These are phyloP conservation scores for Branchinecta sandiegonensis DNA, from an alignment of 2,888 invertebrate species.

Conservation along the genomic window DNA sequence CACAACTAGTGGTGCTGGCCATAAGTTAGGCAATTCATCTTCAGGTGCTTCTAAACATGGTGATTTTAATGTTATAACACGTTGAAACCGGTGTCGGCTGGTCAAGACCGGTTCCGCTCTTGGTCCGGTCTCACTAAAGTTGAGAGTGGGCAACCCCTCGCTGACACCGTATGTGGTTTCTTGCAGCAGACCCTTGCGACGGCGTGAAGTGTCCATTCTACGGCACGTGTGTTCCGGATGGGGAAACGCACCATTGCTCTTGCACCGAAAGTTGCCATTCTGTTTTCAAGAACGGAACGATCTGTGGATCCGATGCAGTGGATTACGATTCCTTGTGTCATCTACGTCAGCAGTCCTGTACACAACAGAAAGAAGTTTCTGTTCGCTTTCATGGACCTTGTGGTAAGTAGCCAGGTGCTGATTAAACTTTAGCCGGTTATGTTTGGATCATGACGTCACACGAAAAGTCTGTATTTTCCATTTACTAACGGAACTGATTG, in stretches of 20 bases:
- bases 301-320: conserved; percentile 33
- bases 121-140: no score
- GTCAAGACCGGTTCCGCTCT: no score
- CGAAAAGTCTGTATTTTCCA: no score
- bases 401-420: neutral
- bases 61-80: no score
- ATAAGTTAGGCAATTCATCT: no score
- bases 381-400: neutral
- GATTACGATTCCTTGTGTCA: conserved; percentile 8
- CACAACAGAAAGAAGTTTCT: neutral
- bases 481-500: no score
- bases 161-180: neutral
- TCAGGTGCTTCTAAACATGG: no score
- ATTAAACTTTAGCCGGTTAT: no score
- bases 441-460: no score
- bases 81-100: no score
- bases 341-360: neutral
- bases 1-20: no score
- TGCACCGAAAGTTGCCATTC: neutral
- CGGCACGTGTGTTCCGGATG: neutral
- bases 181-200: neutral
- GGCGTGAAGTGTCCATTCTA: neutral
- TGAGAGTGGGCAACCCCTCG: no score
- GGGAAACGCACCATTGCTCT: neutral
- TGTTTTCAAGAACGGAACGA: conserved; percentile 33